A percentile compares a stretch with the other conserved stretches of the same genome.
phyloP scores from a whole-genome alignment of 2,113 vertebrate genomes.

The Hypomesus transpacificus region DNA sequence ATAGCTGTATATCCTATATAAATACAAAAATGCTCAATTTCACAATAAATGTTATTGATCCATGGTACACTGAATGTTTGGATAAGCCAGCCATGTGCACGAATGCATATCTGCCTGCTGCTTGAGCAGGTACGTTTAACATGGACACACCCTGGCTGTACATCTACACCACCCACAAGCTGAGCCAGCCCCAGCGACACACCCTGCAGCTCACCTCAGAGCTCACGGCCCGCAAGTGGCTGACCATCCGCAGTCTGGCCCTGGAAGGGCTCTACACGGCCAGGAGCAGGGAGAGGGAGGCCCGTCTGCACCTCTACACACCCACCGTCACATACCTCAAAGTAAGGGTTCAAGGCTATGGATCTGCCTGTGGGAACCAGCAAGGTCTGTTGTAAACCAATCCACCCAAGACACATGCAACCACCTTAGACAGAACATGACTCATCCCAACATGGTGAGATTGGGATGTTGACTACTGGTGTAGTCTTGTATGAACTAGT shows the following conservation, averaged over 20 bases:
- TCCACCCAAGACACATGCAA: no score
- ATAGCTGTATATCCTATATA: background rate
- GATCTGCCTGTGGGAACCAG: background rate
- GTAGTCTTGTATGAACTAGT: no score
- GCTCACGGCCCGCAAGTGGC: slow-evolving; percentile 74
- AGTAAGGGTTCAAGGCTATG: slow-evolving; percentile 45
- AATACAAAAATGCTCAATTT: background rate
- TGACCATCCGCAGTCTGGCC: slow-evolving; percentile 72
- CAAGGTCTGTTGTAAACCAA: background rate
- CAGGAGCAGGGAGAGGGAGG: slow-evolving; percentile 68
- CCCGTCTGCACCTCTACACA: slow-evolving; percentile 71
- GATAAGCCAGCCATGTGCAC: background rate
- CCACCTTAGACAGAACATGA: no score
- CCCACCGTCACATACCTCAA: slow-evolving; percentile 74
- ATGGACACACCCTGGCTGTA: slow-evolving; percentile 83
- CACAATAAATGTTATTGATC: background rate
- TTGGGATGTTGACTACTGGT: no score
- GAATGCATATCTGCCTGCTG: background rate
- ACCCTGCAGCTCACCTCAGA: slow-evolving; percentile 65
- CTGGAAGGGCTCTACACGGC: slow-evolving; percentile 73
- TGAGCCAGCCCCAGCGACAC: slow-evolving; percentile 70
- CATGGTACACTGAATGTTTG: no score
- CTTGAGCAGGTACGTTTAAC: slow-evolving; percentile 71
- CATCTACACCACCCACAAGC: slow-evolving; percentile 69
- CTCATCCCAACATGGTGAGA: no score